phyloP scores from a whole-genome alignment of 2,888 invertebrate species.

The Drosophila birchii region DNA sequence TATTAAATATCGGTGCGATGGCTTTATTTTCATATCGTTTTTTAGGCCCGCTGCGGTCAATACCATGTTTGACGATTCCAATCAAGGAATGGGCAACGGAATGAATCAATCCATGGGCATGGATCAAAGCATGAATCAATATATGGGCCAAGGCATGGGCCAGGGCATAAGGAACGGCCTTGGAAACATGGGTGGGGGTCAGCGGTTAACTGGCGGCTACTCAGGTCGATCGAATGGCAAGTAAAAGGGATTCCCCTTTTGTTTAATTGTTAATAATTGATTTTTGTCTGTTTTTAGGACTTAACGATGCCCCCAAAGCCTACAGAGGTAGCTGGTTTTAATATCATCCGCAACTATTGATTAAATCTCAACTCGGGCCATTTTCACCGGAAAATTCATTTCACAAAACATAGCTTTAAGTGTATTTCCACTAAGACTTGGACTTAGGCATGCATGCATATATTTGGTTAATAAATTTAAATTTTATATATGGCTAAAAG shows the following conservation, averaged over 20 bases:
- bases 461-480: constrained; percentile 44
- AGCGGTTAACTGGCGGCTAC: constrained; percentile 20
- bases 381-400: neutral
- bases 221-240: constrained; percentile 27
- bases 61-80: neutral
- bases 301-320: neutral
- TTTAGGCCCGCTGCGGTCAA: constrained; percentile 9
- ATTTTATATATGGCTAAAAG: neutral
- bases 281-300: neutral
- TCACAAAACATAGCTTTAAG: neutral
- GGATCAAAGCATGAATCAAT: neutral
- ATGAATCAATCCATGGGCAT: constrained; percentile 9
- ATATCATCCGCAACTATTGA: neutral
- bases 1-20: neutral
- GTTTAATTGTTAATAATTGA: neutral
- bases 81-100: neutral
- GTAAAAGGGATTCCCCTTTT: too few relatives aligned
- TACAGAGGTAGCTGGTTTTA: constrained; percentile 50
- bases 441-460: neutral
- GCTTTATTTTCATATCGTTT: neutral
- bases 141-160: constrained; percentile 7
- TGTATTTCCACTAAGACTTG: neutral
- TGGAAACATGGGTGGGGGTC: neutral
- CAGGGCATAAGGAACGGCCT: constrained; percentile 11
- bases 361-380: neutral